Evolutionary conservation across 1,140 invertebrate genomes (phyloP).

Genomic region (Neodiprion pinetum): DNA sequence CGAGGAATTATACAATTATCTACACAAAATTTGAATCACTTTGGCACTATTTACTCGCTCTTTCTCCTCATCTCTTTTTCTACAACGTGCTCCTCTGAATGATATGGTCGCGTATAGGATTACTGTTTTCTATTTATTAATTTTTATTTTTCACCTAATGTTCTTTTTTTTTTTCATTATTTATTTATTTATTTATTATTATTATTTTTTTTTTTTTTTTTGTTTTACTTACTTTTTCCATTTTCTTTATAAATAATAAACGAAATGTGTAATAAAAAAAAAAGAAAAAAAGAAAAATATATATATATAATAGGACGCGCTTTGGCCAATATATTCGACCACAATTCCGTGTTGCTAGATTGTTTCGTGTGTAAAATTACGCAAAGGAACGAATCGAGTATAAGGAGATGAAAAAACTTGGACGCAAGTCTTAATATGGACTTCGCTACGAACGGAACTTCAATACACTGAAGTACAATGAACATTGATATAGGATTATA

Average conservation of each 20-base stretch:
- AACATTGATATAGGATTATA: too few species aligned
- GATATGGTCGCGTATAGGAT: conserved; percentile 37
- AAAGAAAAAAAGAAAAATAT: too few species aligned
- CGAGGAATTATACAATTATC: background rate
- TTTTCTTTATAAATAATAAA: conserved; percentile 11
- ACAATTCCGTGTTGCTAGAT: too few species aligned
- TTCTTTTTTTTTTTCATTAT: conserved; percentile 6
- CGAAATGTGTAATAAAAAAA: too few species aligned
- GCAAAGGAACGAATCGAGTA: too few species aligned
- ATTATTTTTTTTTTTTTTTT: background rate
- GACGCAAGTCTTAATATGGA: too few species aligned
- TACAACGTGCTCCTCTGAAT: conserved; percentile 6
- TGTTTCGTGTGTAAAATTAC: too few species aligned
- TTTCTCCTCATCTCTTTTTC: conserved; percentile 3
- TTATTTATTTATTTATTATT: conserved; percentile 8
- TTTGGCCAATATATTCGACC: too few species aligned
- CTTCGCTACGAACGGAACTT: too few species aligned
- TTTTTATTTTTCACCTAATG: background rate
- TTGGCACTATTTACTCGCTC: conserved; percentile 38
- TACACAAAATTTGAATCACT: conserved; percentile 22
- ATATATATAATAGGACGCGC: too few species aligned
- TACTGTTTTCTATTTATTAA: background rate
- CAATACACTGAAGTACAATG: too few species aligned
- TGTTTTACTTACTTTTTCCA: background rate
- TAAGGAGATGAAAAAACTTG: too few species aligned